A percentile compares a stretch with the other conserved stretches of the same genome.
phyloP scores from a whole-genome alignment of 2,888 invertebrate genomes.

The Cancer borealis region DNA sequence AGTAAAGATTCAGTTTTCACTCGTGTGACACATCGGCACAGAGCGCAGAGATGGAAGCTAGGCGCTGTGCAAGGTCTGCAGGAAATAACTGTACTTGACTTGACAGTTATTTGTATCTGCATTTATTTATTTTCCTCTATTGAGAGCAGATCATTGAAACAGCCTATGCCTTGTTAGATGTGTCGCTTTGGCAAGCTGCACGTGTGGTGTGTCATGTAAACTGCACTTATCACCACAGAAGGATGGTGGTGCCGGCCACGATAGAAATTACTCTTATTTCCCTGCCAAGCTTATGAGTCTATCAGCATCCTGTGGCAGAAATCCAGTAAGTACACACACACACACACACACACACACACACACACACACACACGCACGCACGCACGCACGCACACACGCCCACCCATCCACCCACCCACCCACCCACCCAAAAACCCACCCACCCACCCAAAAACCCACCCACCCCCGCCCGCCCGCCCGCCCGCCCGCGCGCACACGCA shows the following conservation, averaged over 20 bases:
- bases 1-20: neutral
- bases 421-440: neutral
- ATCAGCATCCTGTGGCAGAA: neutral
- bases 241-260: neutral
- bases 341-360: conserved; percentile 48
- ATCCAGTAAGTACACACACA: neutral
- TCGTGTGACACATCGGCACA: neutral
- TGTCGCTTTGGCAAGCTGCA: neutral
- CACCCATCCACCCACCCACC: neutral
- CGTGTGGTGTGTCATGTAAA: neutral
- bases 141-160: neutral
- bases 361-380: conserved; percentile 21
- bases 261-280: neutral
- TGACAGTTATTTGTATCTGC: neutral
- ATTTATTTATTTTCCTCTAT: neutral
- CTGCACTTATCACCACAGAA: neutral
- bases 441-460: neutral
- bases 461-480: no score
- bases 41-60: neutral
- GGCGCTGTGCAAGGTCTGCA: neutral
- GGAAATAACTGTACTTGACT: neutral
- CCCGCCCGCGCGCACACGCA: no score
- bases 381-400: conserved; percentile 31
- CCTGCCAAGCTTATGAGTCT: neutral
- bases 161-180: neutral